Percentiles rank a stretch among this genome's conserved stretches.
phyloP scores from a whole-genome alignment of 2,797 vertebrate species.

The Fistularia commersonii region DNA sequence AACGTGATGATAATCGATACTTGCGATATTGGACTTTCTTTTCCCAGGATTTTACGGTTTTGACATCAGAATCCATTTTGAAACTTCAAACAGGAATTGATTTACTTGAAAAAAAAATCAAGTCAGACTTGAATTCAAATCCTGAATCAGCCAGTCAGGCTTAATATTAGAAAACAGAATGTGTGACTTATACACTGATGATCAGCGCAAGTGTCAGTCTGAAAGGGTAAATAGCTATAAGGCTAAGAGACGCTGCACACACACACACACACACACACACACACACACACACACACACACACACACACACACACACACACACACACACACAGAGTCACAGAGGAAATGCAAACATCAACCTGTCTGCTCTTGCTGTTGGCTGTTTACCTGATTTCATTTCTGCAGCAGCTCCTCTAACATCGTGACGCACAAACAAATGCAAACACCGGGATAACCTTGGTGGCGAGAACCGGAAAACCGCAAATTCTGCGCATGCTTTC shows the following conservation, averaged over 20 bases:
- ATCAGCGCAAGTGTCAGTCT: neutral
- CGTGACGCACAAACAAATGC: constrained; percentile 11
- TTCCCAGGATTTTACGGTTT: too few relatives aligned
- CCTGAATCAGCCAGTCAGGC: too few relatives aligned
- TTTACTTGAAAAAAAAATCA: too few relatives aligned
- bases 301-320: constrained; percentile 10
- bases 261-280: constrained; percentile 2
- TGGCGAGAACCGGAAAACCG: constrained; percentile 5
- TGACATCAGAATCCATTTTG: too few relatives aligned
- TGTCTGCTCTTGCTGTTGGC: constrained; percentile 69
- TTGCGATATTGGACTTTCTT: too few relatives aligned
- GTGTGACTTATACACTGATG: neutral
- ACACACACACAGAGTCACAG: constrained; percentile 29
- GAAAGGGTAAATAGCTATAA: constrained; percentile 29
- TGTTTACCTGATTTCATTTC: constrained; percentile 60
- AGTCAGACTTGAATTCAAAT: too few relatives aligned
- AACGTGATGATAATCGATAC: too few relatives aligned
- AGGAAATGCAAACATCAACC: constrained; percentile 63
- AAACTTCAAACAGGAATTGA: too few relatives aligned
- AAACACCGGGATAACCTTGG: constrained; percentile 13
- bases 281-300: constrained; percentile 2
- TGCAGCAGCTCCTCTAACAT: constrained; percentile 53
- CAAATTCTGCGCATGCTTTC: constrained; percentile 7
- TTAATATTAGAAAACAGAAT: too few relatives aligned
- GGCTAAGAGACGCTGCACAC: constrained; percentile 8